These are phyloP conservation scores for Cataglyphis cursor DNA, from an alignment of 2,888 invertebrate genomes.

Conservation along the genomic window DNA sequence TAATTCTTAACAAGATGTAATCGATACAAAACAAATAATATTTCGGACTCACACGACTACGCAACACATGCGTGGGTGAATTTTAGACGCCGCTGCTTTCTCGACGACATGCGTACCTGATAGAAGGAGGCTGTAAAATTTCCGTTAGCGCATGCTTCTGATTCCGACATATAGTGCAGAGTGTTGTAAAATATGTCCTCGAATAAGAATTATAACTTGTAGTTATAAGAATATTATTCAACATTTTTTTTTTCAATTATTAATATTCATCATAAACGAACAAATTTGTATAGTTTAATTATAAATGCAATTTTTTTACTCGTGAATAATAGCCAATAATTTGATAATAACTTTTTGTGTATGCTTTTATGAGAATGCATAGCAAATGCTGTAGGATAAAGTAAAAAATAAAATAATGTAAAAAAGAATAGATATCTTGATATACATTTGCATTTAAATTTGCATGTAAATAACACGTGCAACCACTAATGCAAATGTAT, in stretches of 20 bases:
- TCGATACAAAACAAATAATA: background rate
- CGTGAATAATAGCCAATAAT: background rate
- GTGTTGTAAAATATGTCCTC: background rate
- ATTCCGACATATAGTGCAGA: background rate
- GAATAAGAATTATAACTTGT: background rate
- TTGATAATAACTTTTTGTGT: background rate
- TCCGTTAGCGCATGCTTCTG: constrained; percentile 77
- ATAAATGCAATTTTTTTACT: background rate
- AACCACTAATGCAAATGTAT: background rate
- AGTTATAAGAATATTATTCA: background rate
- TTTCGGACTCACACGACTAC: background rate
- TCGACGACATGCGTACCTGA: constrained; percentile 71
- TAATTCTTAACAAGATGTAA: background rate
- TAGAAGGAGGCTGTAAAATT: constrained; percentile 81
- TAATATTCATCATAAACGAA: background rate
- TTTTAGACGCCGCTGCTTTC: constrained; percentile 60
- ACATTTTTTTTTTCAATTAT: background rate
- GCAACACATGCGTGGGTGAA: background rate
- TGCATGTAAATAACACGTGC: background rate
- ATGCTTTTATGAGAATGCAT: background rate
- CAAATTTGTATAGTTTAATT: background rate
- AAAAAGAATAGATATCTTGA: background rate
- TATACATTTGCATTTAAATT: constrained; percentile 5
- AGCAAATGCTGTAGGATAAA: background rate
- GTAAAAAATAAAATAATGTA: background rate